These are phyloP conservation scores for Meda fulgida DNA, from an alignment of 2,797 vertebrate genomes.

Conservation along the genomic window DNA sequence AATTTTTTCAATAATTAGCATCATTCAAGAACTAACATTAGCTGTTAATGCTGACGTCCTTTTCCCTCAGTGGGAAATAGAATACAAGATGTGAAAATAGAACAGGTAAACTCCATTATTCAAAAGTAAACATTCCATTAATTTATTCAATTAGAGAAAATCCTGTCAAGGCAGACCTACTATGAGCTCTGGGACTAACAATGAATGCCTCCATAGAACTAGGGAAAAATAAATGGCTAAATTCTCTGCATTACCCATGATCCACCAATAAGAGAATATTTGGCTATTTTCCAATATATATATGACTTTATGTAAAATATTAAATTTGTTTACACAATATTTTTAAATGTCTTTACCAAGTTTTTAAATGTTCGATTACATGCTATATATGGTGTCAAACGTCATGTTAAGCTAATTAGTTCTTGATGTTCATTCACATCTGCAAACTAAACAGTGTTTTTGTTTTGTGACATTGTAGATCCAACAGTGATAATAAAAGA, in stretches of 20 bases:
- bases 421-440: background rate
- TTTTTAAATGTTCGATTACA: background rate
- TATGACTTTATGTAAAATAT: too few species aligned
- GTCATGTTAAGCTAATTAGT: background rate
- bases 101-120: background rate
- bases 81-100: background rate
- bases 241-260: background rate
- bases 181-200: background rate
- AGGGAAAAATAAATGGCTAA: background rate
- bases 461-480: conserved; percentile 71
- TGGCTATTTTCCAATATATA: too few species aligned
- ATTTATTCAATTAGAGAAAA: background rate
- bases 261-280: background rate
- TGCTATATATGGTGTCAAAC: background rate
- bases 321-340: background rate
- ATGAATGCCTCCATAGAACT: background rate
- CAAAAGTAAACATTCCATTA: background rate
- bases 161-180: background rate
- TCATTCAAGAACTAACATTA: conserved; percentile 18
- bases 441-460: background rate
- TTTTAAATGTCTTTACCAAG: background rate
- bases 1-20: conserved; percentile 24
- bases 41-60: background rate
- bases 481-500: conserved; percentile 92
- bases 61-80: background rate